A percentile compares a stretch with the other conserved stretches of the same genome.
Conservation (phyloP, 2,888 invertebrate species). For the Aplocera efformata region DNA sequence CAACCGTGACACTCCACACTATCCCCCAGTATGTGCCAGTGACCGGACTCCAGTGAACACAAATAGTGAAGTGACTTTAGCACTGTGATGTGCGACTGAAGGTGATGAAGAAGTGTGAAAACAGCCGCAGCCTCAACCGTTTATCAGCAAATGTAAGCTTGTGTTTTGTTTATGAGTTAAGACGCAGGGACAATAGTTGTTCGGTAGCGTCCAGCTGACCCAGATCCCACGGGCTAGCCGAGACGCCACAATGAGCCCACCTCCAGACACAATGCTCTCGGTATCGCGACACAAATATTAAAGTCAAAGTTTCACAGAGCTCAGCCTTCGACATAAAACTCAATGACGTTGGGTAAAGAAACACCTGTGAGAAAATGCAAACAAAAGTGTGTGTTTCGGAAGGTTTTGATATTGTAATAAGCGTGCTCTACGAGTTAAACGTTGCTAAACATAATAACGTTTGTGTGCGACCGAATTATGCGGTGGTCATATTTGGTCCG, state of each 20-base stretch:
- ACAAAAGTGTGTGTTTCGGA: conserved; percentile 54
- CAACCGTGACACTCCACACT: conserved; percentile 48
- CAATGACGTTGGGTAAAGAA: conserved; percentile 66
- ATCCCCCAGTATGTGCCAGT: conserved; percentile 68
- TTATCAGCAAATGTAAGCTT: conserved; percentile 71
- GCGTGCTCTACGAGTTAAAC: conserved; percentile 34
- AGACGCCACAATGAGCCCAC: conserved; percentile 56
- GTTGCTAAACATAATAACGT: conserved; percentile 35
- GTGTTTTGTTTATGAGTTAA: conserved; percentile 50
- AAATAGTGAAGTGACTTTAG: conserved; percentile 67
- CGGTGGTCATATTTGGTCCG: conserved; percentile 26
- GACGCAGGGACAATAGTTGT: conserved; percentile 37
- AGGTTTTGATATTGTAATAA: conserved; percentile 30
- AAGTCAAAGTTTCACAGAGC: conserved; percentile 67
- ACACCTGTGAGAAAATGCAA: conserved; percentile 74
- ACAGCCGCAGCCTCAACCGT: conserved; percentile 75
- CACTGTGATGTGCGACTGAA: conserved; percentile 72
- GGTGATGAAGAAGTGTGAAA: conserved; percentile 52
- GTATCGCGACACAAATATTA: conserved; percentile 70
- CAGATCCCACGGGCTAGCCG: conserved; percentile 69
- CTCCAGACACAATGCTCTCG: conserved; percentile 62
- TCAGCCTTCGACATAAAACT: conserved; percentile 70
- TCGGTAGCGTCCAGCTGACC: conserved; percentile 55
- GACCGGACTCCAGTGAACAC: conserved; percentile 60
- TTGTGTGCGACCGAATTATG: conserved; percentile 33